Evolutionary conservation across 1,140 invertebrate species (phyloP).

Genomic region (Chymomyza costata): DNA sequence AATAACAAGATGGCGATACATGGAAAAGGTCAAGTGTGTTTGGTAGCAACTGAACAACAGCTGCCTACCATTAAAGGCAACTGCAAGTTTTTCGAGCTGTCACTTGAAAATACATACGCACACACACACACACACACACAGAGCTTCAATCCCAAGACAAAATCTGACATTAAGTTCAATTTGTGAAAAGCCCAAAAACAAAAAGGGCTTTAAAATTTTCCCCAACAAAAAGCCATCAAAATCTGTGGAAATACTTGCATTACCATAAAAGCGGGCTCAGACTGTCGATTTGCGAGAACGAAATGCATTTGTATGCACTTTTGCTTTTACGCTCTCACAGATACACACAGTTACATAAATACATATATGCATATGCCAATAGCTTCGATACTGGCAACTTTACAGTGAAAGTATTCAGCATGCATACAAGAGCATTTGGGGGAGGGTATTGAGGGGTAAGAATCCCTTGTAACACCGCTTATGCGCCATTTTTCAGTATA

Average conservation of each 20-base stretch:
- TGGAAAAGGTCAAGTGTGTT: constrained; percentile 47
- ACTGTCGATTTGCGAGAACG: constrained; percentile 39
- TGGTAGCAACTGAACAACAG: neutral
- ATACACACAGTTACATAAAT: constrained; percentile 24
- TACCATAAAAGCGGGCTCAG: constrained; percentile 39
- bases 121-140: too few species aligned
- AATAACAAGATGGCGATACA: too few species aligned
- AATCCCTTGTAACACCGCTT: constrained; percentile 13
- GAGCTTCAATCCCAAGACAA: too few species aligned
- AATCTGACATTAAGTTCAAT: constrained; percentile 11
- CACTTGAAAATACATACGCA: too few species aligned
- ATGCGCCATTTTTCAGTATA: constrained; percentile 38
- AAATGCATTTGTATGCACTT: constrained; percentile 62
- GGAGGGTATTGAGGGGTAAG: neutral
- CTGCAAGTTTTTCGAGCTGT: too few species aligned
- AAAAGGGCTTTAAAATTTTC: constrained; percentile 23
- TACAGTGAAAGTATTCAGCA: constrained; percentile 47
- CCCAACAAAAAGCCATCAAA: constrained; percentile 12
- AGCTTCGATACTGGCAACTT: constrained; percentile 48
- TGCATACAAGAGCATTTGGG: constrained; percentile 3
- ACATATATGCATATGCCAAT: too few species aligned
- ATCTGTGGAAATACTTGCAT: constrained; percentile 19
- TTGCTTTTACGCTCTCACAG: constrained; percentile 36
- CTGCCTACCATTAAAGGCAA: too few species aligned
- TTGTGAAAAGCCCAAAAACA: constrained; percentile 19